These are phyloP conservation scores for Melanargia galathea DNA, from an alignment of 2,888 invertebrate species.

Conservation along the genomic window DNA sequence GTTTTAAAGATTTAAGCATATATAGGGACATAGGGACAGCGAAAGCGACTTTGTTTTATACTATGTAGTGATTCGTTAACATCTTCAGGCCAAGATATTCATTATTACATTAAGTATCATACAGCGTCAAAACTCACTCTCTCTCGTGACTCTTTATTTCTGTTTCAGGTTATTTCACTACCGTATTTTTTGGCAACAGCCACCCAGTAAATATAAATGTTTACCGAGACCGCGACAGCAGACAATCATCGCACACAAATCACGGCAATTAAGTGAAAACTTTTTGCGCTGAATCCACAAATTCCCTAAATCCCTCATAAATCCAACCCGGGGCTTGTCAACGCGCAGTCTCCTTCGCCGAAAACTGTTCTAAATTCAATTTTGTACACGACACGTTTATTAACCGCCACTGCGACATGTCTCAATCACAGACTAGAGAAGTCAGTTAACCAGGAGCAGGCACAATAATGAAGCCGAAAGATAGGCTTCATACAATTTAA, in stretches of 20 bases:
- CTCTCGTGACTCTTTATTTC: background rate
- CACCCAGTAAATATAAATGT: slow-evolving; percentile 29
- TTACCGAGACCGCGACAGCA: slow-evolving; percentile 38
- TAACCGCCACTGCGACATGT: slow-evolving; percentile 73
- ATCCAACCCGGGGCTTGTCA: slow-evolving; percentile 43
- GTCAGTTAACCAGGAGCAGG: background rate
- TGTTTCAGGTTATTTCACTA: slow-evolving; percentile 9
- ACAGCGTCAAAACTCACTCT: no score
- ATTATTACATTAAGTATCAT: no score
- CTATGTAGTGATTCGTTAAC: no score
- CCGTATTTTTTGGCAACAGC: slow-evolving; percentile 10
- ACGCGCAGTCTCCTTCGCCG: slow-evolving; percentile 43
- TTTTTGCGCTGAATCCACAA: slow-evolving; percentile 40
- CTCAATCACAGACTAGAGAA: slow-evolving; percentile 50
- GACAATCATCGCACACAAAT: slow-evolving; percentile 39
- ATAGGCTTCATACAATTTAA: no score
- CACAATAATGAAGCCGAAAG: background rate
- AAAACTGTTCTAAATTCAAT: slow-evolving; percentile 48
- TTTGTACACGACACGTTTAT: slow-evolving; percentile 63
- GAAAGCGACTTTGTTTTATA: no score
- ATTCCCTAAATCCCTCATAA: slow-evolving; percentile 44
- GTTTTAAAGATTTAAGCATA: no score
- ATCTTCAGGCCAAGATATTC: no score
- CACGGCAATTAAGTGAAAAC: slow-evolving; percentile 41
- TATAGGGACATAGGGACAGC: no score